These are phyloP conservation scores for Notechis scutatus DNA, from an alignment of 2,113 vertebrate species.

Conservation along the genomic window DNA sequence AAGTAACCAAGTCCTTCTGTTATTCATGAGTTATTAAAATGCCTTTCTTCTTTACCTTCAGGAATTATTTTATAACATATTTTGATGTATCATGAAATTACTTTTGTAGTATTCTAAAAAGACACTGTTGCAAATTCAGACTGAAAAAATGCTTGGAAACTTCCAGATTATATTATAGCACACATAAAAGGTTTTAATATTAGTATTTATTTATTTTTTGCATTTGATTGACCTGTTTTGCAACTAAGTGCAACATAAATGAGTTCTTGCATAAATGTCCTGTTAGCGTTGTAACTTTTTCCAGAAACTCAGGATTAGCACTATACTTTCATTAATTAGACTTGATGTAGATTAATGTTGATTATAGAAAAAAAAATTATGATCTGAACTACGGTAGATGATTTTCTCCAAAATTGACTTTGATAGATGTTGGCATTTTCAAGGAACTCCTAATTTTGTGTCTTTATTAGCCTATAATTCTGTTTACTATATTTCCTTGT, in stretches of 20 bases:
- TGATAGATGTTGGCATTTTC: background rate
- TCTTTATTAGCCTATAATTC: background rate
- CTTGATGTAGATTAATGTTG: background rate
- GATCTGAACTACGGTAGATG: background rate
- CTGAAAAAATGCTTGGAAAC: constrained; percentile 17
- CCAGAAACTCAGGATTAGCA: background rate
- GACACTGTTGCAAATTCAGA: constrained; percentile 5
- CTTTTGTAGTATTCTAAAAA: background rate
- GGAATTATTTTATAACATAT: background rate
- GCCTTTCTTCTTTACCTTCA: constrained; percentile 26
- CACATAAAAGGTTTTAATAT: constrained; percentile 19
- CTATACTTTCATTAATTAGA: background rate
- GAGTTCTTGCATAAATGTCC: background rate
- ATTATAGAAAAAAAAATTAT: background rate
- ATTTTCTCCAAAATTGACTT: background rate
- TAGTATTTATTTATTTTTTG: background rate
- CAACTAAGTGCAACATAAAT: background rate
- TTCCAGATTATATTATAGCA: constrained; percentile 27
- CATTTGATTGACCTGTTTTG: constrained; percentile 24
- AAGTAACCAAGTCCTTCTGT: background rate
- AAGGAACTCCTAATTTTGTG: background rate
- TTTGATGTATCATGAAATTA: constrained; percentile 21
- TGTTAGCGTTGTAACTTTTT: background rate
- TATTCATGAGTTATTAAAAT: background rate
- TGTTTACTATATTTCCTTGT: background rate